These are phyloP conservation scores for Microctenopoma stevenorrisi DNA, from an alignment of 2,797 vertebrate species.

Conservation along the genomic window DNA sequence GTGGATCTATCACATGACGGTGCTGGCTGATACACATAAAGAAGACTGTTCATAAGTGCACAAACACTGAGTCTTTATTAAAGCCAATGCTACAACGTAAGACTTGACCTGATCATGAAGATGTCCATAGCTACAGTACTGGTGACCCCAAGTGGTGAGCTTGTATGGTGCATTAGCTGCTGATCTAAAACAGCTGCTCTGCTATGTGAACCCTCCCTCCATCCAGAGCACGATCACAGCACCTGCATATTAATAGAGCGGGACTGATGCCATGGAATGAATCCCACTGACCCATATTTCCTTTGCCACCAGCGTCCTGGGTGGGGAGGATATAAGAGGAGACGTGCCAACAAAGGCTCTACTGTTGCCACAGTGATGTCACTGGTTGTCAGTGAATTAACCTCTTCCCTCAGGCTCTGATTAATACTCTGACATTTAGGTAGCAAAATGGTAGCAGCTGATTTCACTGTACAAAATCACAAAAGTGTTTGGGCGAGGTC, in stretches of 20 bases:
- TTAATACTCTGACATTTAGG: slow-evolving; percentile 45
- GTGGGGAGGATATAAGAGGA: slow-evolving; percentile 40
- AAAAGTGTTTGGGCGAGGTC: neutral
- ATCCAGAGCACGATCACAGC: slow-evolving; percentile 33
- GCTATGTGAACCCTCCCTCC: neutral
- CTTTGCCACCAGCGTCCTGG: slow-evolving; percentile 24
- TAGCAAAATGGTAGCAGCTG: slow-evolving; percentile 25
- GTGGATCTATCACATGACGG: slow-evolving; percentile 77
- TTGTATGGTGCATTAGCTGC: slow-evolving; percentile 28
- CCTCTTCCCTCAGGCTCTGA: slow-evolving; percentile 39
- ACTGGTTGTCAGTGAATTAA: slow-evolving; percentile 48
- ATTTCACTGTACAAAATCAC: slow-evolving; percentile 17
- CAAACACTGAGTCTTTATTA: slow-evolving; percentile 18
- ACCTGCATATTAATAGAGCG: slow-evolving; percentile 57
- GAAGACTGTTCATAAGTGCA: slow-evolving; percentile 70
- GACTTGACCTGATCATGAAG: neutral
- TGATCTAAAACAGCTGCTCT: slow-evolving; percentile 47
- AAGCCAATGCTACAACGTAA: neutral
- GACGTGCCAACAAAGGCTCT: slow-evolving; percentile 57
- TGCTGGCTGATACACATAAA: slow-evolving; percentile 50
- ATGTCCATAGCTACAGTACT: slow-evolving; percentile 23
- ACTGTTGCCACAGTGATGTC: slow-evolving; percentile 63
- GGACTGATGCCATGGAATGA: slow-evolving; percentile 40
- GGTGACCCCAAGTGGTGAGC: slow-evolving; percentile 71
- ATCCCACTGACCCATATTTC: slow-evolving; percentile 71